Percentiles rank a stretch among this genome's conserved stretches.
Evolutionary conservation across 2,797 vertebrate species (phyloP).

Genomic region (Pangasius krempfi): DNA sequence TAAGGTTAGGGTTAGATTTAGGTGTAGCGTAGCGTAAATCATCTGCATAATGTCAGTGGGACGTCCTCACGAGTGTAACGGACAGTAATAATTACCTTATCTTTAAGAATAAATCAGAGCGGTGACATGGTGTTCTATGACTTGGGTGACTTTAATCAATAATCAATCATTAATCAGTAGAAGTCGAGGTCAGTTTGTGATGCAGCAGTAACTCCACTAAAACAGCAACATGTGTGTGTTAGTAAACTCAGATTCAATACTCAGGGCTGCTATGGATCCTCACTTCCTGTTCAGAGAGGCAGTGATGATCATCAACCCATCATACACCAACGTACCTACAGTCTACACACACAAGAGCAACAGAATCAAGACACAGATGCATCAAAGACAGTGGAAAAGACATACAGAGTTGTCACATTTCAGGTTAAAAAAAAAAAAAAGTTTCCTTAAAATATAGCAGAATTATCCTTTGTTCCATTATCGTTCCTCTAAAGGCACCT

Average conservation of each 20-base stretch:
- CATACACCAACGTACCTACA: not conserved
- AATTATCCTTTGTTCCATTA: slow-evolving; percentile 20
- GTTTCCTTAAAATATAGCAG: slow-evolving; percentile 20
- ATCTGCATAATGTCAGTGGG: not conserved
- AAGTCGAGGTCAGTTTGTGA: slow-evolving; percentile 32
- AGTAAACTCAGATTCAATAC: slow-evolving; percentile 23
- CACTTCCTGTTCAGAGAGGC: not conserved
- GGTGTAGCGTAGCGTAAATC: not conserved
- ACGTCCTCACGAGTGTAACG: too few relatives aligned
- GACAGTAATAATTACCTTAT: too few relatives aligned
- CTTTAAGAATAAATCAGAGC: not conserved
- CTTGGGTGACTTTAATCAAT: slow-evolving; percentile 20
- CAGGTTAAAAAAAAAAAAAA: slow-evolving; percentile 26
- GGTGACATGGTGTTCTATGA: not conserved
- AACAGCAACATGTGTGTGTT: slow-evolving; percentile 6
- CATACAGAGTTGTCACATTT: slow-evolving; percentile 8
- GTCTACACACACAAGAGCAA: slow-evolving; percentile 4
- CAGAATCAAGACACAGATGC: slow-evolving; percentile 2
- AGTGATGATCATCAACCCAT: not conserved
- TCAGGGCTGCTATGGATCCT: not conserved
- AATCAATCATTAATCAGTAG: slow-evolving; percentile 25
- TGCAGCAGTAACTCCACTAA: slow-evolving; percentile 19
- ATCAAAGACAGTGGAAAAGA: not conserved
- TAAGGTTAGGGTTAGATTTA: not conserved
- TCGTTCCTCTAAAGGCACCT: slow-evolving; percentile 5